Base-by-base conservation (phyloP, 2,113 vertebrate species). In the Leucopternis melanops region DNA sequence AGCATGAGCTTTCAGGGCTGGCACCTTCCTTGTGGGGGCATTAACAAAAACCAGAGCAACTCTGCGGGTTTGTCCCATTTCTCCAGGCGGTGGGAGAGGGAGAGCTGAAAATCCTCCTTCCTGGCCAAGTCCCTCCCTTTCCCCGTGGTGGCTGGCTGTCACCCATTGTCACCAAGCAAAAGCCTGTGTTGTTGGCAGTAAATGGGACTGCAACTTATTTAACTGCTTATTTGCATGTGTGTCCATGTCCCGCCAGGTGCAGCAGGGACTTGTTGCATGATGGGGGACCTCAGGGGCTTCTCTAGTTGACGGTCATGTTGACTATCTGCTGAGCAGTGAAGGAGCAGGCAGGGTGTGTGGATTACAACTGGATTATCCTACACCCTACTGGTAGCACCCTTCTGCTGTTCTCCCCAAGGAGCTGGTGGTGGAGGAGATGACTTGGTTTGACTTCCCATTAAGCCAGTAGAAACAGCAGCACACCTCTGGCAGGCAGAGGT, bases 401-500 rank as follows among this genome's bases (percentile, higher is more conserved):
- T 54, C 27, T 40, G 23, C 36, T 71, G 14, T 42, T 31, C 16
- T 74, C 27, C 29, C 13, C 1, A 2, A n/a, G 58, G 52, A 80
- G 57, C 36, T 89, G 52, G 7, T 67, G 42, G 6, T 52, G 42
- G 27, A 65, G 38, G 27, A 61, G 25, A 9, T 74, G 32, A 6
- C 4, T 72, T 36, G 25, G 20, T 85, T 86, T 72, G 27, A n/a
- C 11, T 40, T 81, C 9, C 42, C 22, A 8, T 69, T 59, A 18
- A 90, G 10, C 5, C 58, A 27, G 38, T 6, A 36, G 90, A 55
- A 81, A 8, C 40, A 74, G 25, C 58, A 81, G 38, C 36, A 31
- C 0, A 0, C 1, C 31, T 54, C 5, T 26, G 22, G 42, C 65
- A 50, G 21, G 21, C 6, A 3, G 13, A 26, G n/a, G 8, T 29